Evolutionary conservation across 1,140 invertebrate species (phyloP), one percentile per base, ranked within the genome.

Genomic region (Cotesia chilonis): DNA sequence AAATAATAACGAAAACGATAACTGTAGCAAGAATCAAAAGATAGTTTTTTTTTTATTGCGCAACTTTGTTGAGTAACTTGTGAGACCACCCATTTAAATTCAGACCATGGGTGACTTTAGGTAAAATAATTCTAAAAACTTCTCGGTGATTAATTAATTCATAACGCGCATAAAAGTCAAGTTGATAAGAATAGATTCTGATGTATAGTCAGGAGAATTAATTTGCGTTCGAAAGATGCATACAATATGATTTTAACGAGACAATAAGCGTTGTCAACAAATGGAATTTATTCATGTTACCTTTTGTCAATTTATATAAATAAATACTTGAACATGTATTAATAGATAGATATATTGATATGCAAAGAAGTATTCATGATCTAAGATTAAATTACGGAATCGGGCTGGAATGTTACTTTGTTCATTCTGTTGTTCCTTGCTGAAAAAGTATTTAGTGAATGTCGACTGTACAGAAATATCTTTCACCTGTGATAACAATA

Each of bases 211-310:
- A 10, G 6, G 2, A 10, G 7, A 55, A 14, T 55, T 59, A 59
- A 9, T 59, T 59, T 5, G 57, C 36, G 4, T 20, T 59, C 17
- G 20, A 9, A 17, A 20, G 28, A 59, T 9, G 14, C 17, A 5
- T 5, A 28, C 17, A 28, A 9, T 59, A 20, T 59, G 9, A 28
- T 64, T 75, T 38, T 65, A 36, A 57, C 41, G 7, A 36, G 47
- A 52, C 41, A 47, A 55, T 38, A 72, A 63, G 68, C 70, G 67
- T 75, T 65, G 69, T 69, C 69, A 38, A 71, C 65, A 20, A 41
- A 59, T 35, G 28, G 35, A 59, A 66, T 35, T 28, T 28, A 28
- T 28, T 28, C 28, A 37, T 20, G 60, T 37, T 47, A 47, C 41
- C 41, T 47, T 47, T 5, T 47, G 41, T 47, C 7, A 47, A 47